Percentiles rank a stretch among this genome's conserved stretches.
These are phyloP conservation scores for Antennarius maculatus DNA, from an alignment of 2,797 vertebrate species.

Conservation along the genomic window DNA sequence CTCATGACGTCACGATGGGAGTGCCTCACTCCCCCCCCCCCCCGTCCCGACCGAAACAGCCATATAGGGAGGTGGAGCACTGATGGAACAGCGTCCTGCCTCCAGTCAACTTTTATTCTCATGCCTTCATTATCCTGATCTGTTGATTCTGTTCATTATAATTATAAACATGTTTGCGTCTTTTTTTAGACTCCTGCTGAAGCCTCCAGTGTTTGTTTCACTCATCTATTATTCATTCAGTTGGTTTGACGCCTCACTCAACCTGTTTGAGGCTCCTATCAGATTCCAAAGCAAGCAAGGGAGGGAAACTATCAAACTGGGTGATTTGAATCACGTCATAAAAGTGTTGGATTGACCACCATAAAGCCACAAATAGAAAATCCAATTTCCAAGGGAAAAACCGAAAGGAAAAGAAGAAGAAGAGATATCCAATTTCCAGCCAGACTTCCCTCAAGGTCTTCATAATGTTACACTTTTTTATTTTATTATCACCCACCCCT, in stretches of 20 bases:
- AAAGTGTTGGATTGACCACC: background rate
- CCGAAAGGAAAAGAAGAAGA: no score
- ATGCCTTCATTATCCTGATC: background rate
- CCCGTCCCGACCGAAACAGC: constrained; percentile 18
- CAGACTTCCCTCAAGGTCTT: no score
- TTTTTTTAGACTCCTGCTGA: constrained; percentile 4
- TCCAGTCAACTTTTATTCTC: background rate
- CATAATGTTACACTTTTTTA: no score
- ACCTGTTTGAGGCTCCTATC: constrained; percentile 15
- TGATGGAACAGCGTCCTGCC: background rate
- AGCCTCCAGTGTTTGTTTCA: constrained; percentile 10
- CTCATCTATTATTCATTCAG: constrained; percentile 37
- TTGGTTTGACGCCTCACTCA: constrained; percentile 22
- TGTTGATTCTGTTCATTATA: background rate
- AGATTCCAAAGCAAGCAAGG: constrained; percentile 19
- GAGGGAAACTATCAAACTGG: background rate
- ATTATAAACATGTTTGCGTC: background rate
- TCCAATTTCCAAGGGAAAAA: no score
- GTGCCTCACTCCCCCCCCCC: constrained; percentile 33
- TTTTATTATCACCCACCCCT: no score
- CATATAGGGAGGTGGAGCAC: constrained; percentile 53
- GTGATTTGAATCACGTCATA: constrained; percentile 10
- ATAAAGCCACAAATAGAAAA: background rate
- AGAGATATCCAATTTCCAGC: no score
- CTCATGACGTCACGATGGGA: constrained; percentile 56